Percentiles rank a stretch among this genome's conserved stretches.
Conservation (phyloP, 2,797 vertebrate species). For the Protosalanx chinensis region DNA sequence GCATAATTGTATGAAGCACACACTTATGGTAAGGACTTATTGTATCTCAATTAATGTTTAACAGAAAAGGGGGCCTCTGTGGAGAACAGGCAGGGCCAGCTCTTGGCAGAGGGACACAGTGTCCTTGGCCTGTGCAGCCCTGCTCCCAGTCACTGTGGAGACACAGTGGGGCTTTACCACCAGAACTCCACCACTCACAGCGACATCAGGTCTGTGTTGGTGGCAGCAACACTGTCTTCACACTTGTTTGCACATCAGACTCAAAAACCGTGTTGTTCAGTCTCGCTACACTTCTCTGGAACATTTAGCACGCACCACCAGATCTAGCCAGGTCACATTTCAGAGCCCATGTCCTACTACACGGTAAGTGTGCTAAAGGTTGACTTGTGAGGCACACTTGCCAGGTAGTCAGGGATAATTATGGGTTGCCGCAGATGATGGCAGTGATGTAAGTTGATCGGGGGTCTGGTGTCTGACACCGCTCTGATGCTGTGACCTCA, state of each 20-base stretch:
- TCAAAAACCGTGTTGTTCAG: not conserved
- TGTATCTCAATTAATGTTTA: not conserved
- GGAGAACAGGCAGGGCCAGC: not conserved
- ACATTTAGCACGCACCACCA: not conserved
- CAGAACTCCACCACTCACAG: slow-evolving; percentile 8
- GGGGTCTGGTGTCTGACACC: not conserved
- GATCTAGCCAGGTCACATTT: not conserved
- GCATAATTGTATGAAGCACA: not conserved
- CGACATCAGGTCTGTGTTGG: not conserved
- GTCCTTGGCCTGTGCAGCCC: slow-evolving; percentile 24
- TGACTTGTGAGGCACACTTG: not conserved
- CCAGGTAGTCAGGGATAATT: slow-evolving; percentile 9
- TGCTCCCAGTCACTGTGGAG: not conserved
- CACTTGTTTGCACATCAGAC: not conserved
- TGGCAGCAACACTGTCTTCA: too few species aligned
- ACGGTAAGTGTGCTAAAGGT: slow-evolving; percentile 9
- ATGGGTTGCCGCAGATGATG: slow-evolving; percentile 8
- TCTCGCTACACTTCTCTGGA: too few species aligned
- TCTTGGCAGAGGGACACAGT: slow-evolving; percentile 3
- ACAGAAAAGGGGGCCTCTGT: not conserved
- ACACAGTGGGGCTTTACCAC: slow-evolving; percentile 7
- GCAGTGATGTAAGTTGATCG: slow-evolving; percentile 5
- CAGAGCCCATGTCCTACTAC: not conserved
- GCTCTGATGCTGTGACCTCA: too few species aligned
- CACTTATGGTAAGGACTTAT: not conserved